These are phyloP conservation scores for Mellilla xanthometata DNA, from an alignment of 2,888 invertebrate species.

Conservation along the genomic window DNA sequence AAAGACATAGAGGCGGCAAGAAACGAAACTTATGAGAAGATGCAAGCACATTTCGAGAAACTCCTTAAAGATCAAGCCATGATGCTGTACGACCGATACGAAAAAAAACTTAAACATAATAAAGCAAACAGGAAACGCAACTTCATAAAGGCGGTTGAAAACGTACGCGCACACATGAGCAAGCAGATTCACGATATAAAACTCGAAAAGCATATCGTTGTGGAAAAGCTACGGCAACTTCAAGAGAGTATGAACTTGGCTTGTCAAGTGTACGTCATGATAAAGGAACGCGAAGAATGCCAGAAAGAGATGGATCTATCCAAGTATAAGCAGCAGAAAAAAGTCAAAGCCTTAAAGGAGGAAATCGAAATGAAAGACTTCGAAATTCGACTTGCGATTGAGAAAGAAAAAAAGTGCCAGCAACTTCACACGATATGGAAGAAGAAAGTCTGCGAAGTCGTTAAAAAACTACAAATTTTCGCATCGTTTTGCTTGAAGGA, in stretches of 20 bases:
- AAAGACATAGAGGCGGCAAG: slow-evolving; percentile 49
- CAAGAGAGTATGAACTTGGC: slow-evolving; percentile 68
- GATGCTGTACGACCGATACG: slow-evolving; percentile 52
- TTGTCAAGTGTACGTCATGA: slow-evolving; percentile 69
- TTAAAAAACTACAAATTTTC: slow-evolving; percentile 67
- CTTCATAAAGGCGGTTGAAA: slow-evolving; percentile 51
- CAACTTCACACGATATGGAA: slow-evolving; percentile 57
- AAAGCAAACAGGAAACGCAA: slow-evolving; percentile 47
- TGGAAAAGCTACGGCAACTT: slow-evolving; percentile 58
- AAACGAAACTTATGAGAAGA: slow-evolving; percentile 45
- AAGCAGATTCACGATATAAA: slow-evolving; percentile 60
- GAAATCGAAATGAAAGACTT: slow-evolving; percentile 50
- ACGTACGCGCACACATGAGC: slow-evolving; percentile 33
- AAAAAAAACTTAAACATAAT: slow-evolving; percentile 45
- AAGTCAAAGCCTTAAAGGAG: slow-evolving; percentile 47
- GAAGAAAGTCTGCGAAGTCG: slow-evolving; percentile 64
- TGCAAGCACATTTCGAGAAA: slow-evolving; percentile 47
- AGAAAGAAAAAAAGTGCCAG: slow-evolving; percentile 49
- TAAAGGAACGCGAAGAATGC: slow-evolving; percentile 65
- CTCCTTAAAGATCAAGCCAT: slow-evolving; percentile 57
- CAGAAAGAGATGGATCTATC: slow-evolving; percentile 47
- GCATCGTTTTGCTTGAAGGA: slow-evolving; percentile 59
- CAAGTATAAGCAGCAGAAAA: slow-evolving; percentile 52
- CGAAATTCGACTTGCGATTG: slow-evolving; percentile 48
- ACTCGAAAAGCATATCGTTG: slow-evolving; percentile 60